Percentiles rank a stretch among this genome's conserved stretches.
Evolutionary conservation across 1,140 invertebrate species (phyloP).

Genomic region (Cydia splendana): DNA sequence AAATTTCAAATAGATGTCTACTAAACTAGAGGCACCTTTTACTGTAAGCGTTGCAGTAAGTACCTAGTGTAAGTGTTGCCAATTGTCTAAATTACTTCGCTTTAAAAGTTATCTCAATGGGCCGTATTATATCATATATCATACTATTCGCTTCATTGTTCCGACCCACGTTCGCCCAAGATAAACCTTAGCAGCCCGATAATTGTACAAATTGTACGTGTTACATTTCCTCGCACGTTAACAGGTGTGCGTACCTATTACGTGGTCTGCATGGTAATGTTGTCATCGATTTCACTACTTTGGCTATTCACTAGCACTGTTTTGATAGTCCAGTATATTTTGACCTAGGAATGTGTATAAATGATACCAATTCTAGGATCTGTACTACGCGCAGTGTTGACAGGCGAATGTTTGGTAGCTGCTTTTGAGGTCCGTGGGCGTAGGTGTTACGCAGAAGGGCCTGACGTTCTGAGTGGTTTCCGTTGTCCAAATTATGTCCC

Average conservation of each 20-base stretch:
- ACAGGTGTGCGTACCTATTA: slow-evolving; percentile 25
- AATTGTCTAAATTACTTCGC: too few relatives aligned
- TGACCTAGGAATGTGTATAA: neutral
- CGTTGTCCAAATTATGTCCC: neutral
- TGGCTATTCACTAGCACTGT: neutral
- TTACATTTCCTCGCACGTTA: slow-evolving; percentile 11
- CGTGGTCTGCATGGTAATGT: slow-evolving; percentile 1
- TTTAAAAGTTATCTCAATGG: neutral
- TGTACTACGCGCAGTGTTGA: too few relatives aligned
- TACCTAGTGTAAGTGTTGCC: too few relatives aligned
- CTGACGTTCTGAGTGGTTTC: neutral
- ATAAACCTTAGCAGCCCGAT: neutral
- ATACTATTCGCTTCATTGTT: neutral
- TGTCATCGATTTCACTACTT: slow-evolving; percentile 21
- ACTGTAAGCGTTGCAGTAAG: too few relatives aligned
- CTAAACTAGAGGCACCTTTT: too few relatives aligned
- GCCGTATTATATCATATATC: too few relatives aligned
- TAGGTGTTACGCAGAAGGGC: slow-evolving; percentile 8
- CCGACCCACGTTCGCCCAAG: neutral
- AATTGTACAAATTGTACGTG: slow-evolving; percentile 29
- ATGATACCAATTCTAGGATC: neutral
- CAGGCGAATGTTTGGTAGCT: too few relatives aligned
- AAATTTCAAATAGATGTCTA: too few relatives aligned
- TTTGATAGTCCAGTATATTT: neutral
- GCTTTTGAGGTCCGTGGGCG: neutral